A percentile compares a stretch with the other conserved stretches of the same genome.
phyloP scores from a whole-genome alignment of 2,888 invertebrate species.

The Scaptomyza flava region DNA sequence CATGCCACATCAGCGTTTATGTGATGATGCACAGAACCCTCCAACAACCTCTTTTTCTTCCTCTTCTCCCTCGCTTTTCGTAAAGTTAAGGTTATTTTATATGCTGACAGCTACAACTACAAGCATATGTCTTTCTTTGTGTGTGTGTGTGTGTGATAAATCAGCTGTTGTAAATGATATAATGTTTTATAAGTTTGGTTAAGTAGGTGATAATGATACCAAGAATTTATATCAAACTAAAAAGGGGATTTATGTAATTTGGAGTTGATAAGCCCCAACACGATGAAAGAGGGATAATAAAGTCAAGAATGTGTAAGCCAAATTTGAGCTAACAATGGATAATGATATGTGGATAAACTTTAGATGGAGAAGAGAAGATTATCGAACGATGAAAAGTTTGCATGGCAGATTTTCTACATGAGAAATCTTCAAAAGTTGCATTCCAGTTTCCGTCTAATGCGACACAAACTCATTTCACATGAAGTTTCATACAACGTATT shows the following conservation, averaged over 20 bases:
- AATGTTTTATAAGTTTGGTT: slow-evolving; percentile 34
- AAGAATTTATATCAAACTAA: slow-evolving; percentile 16
- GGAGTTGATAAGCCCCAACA: background rate
- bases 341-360: no score
- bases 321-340: no score
- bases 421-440: no score
- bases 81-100: slow-evolving; percentile 60
- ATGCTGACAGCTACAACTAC: slow-evolving; percentile 66
- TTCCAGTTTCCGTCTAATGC: no score
- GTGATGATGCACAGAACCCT: slow-evolving; percentile 18
- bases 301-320: background rate
- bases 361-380: no score
- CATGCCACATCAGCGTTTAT: slow-evolving; percentile 77
- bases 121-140: slow-evolving; percentile 37
- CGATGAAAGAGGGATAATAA: background rate
- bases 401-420: no score
- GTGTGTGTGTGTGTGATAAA: slow-evolving; percentile 36
- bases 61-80: background rate
- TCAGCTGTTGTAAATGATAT: slow-evolving; percentile 57
- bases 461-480: no score
- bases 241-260: background rate
- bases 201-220: slow-evolving; percentile 20
- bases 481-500: no score
- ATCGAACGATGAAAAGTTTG: no score
- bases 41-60: background rate